A percentile compares a stretch with the other conserved stretches of the same genome.
These are phyloP conservation scores for Cyclophora punctaria DNA, from an alignment of 2,888 invertebrate species.

Conservation along the genomic window DNA sequence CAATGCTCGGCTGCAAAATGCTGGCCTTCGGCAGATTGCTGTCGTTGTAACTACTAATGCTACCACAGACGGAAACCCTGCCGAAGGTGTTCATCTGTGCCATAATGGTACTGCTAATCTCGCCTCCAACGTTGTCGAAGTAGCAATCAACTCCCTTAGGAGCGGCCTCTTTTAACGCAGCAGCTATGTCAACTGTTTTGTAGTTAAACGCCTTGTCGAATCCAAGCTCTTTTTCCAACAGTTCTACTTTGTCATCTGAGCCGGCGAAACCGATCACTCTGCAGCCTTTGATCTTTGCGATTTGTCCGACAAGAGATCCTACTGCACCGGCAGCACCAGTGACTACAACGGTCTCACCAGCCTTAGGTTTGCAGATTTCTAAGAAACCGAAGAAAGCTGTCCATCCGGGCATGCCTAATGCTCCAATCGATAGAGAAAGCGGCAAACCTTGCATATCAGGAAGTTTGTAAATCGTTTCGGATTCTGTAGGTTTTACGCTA, in stretches of 20 bases:
- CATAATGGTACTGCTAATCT: constrained; percentile 73
- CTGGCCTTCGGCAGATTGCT: constrained; percentile 37
- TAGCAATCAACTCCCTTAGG: constrained; percentile 76
- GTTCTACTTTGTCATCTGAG: constrained; percentile 80
- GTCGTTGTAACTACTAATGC: constrained; percentile 73
- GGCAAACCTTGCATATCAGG: constrained; percentile 71
- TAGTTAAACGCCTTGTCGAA: constrained; percentile 85
- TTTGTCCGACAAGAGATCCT: constrained; percentile 83
- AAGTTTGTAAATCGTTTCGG: constrained; percentile 37
- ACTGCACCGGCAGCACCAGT: constrained; percentile 85
- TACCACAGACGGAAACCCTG: constrained; percentile 77
- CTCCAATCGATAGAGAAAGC: constrained; percentile 74
- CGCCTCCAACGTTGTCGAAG: constrained; percentile 84
- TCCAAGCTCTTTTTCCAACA: constrained; percentile 78
- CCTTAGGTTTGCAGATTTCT: constrained; percentile 79
- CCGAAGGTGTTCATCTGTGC: constrained; percentile 75
- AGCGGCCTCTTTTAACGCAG: constrained; percentile 72
- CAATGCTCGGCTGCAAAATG: constrained; percentile 70
- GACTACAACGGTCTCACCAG: constrained; percentile 81
- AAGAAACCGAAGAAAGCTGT: constrained; percentile 83
- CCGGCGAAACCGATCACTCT: constrained; percentile 81
- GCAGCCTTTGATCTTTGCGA: constrained; percentile 80
- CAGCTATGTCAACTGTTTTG: constrained; percentile 73
- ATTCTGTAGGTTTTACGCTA: neutral
- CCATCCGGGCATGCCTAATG: constrained; percentile 80